These are phyloP conservation scores for Luehdorfia chinensis DNA, from an alignment of 1,140 invertebrate genomes.

Conservation along the genomic window DNA sequence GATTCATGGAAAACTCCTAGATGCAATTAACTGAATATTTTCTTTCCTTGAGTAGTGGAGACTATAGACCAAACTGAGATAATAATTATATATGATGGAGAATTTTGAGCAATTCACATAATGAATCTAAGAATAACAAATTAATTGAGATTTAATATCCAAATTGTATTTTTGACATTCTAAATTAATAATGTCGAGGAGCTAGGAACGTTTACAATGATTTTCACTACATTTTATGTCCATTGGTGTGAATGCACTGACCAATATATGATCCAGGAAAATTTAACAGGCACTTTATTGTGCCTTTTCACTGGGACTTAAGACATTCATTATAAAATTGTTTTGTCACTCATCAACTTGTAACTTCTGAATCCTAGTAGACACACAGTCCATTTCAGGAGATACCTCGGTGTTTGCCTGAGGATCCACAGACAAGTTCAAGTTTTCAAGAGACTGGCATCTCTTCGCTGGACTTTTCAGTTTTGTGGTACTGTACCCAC, in stretches of 20 bases:
- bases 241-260: conserved; percentile 51
- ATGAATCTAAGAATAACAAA: conserved; percentile 18
- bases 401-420: conserved; percentile 45
- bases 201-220: conserved; percentile 56
- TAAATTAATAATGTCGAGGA: conserved; percentile 42
- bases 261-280: conserved; percentile 30
- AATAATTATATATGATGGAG: too few relatives aligned
- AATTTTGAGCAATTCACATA: conserved; percentile 24
- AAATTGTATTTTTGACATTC: conserved; percentile 16
- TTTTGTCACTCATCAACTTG: conserved; percentile 71
- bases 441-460: conserved; percentile 67
- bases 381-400: conserved; percentile 69
- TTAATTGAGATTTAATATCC: conserved; percentile 27
- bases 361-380: conserved; percentile 64
- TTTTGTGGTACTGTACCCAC: conserved; percentile 40
- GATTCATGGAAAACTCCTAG: conserved; percentile 10
- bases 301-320: conserved; percentile 25
- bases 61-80: too few relatives aligned
- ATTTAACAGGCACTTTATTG: conserved; percentile 1
- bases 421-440: conserved; percentile 52
- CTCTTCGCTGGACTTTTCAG: conserved; percentile 51
- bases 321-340: conserved; percentile 23
- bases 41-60: not conserved
- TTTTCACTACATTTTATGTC: conserved; percentile 32
- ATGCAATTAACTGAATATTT: conserved; percentile 5